Percentiles rank a stretch among this genome's conserved stretches.
Conservation (phyloP, 2,888 invertebrate genomes). For the Aphidoletes aphidimyza region DNA sequence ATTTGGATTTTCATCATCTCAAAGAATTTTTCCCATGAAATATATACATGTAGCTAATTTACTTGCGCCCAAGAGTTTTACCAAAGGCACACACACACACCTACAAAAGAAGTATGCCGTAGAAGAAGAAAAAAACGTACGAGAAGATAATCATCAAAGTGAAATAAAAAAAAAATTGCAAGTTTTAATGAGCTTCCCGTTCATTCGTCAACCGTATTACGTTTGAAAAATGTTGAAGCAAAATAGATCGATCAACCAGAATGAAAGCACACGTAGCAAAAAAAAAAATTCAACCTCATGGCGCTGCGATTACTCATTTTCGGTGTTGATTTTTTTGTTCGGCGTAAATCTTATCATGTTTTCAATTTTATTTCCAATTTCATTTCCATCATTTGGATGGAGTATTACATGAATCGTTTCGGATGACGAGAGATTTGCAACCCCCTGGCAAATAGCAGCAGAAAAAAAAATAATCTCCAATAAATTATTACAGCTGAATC, state of each 20-base stretch:
- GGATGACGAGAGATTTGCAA: neutral
- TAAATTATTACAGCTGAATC: conserved; percentile 16
- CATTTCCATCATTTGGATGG: neutral
- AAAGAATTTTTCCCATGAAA: neutral
- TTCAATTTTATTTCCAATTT: neutral
- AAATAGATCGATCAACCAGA: neutral
- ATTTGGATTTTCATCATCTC: neutral
- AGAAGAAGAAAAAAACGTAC: neutral
- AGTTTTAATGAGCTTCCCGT: neutral
- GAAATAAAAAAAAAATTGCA: neutral
- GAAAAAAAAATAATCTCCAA: neutral
- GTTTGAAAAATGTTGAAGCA: neutral
- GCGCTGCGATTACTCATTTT: conserved; percentile 9
- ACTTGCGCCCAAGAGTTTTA: neutral
- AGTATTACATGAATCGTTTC: neutral
- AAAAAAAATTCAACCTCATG: neutral
- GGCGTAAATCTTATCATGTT: neutral
- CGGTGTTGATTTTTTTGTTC: neutral
- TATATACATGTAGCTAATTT: neutral
- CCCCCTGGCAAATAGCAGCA: neutral
- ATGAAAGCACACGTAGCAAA: neutral
- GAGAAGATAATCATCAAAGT: neutral
- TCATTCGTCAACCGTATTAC: neutral
- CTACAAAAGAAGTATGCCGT: neutral
- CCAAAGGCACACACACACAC: neutral